Percentiles rank a stretch among this genome's conserved stretches.
These are phyloP conservation scores for Heliopora coerulea DNA, from an alignment of 92 coral and sea anemone genomes.

Conservation along the genomic window DNA sequence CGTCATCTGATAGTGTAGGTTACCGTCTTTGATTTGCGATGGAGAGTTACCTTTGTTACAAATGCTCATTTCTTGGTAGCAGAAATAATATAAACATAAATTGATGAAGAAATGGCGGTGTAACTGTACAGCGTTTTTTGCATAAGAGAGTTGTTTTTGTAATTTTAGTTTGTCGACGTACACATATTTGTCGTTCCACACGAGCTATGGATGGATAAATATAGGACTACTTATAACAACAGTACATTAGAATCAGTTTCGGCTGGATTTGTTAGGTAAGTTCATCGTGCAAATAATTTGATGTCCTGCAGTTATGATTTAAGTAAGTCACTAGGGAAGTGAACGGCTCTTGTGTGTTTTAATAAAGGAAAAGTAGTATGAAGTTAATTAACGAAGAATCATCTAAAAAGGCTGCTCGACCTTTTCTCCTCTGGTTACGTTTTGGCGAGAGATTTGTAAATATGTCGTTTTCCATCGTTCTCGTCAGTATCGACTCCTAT, in stretches of 20 bases:
- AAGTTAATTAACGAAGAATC: no score
- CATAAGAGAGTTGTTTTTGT: background rate
- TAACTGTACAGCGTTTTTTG: background rate
- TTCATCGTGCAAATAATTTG: no score
- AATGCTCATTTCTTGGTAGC: background rate
- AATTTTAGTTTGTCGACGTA: slow-evolving; percentile 84
- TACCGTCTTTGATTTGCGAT: background rate
- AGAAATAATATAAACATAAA: background rate
- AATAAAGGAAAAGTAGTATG: no score
- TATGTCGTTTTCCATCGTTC: no score
- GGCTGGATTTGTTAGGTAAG: slow-evolving; percentile 93
- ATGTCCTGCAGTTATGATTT: no score
- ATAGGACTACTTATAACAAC: slow-evolving; percentile 94
- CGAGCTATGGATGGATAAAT: slow-evolving; percentile 94
- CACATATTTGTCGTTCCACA: slow-evolving; percentile 98
- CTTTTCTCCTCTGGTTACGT: no score
- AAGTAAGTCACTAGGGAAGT: no score
- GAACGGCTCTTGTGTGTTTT: no score
- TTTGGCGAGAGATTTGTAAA: no score
- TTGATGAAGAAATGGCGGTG: background rate
- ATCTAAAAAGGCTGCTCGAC: no score
- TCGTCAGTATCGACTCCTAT: no score
- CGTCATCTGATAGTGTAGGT: slow-evolving; percentile 35
- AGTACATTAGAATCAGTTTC: slow-evolving; percentile 96
- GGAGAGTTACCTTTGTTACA: background rate